Evolutionary conservation across 1,140 invertebrate species (phyloP).

Genomic region (Drosophila simulans): DNA sequence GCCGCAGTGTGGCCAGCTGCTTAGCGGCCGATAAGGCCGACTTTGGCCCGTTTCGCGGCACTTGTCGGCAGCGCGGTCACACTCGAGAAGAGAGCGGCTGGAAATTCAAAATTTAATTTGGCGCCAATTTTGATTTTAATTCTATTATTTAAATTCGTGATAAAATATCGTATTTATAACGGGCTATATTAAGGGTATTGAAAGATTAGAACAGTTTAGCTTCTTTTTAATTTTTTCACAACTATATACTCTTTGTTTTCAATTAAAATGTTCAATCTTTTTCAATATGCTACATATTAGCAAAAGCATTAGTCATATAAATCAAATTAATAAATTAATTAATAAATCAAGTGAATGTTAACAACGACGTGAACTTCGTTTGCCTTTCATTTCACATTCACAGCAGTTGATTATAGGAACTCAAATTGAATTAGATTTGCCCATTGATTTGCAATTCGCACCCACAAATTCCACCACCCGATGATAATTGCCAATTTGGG

Average conservation of each 20-base stretch:
- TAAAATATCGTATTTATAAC: too few species aligned
- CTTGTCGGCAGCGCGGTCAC: neutral
- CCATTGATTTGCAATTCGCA: constrained; percentile 7
- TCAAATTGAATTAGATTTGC: constrained; percentile 19
- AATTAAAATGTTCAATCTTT: too few species aligned
- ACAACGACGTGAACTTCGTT: neutral
- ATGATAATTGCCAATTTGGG: constrained; percentile 21
- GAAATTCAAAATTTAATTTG: neutral
- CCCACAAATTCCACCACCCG: constrained; percentile 5
- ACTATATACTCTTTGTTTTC: too few species aligned
- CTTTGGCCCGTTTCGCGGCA: neutral
- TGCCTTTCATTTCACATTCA: neutral
- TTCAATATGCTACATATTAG: too few species aligned
- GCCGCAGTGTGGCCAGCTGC: neutral
- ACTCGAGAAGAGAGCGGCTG: neutral
- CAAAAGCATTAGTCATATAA: too few species aligned
- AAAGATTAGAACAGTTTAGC: neutral
- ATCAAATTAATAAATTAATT: too few species aligned
- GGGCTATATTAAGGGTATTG: neutral
- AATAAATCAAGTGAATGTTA: constrained; percentile 4
- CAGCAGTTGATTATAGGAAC: constrained; percentile 11
- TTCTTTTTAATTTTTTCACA: too few species aligned
- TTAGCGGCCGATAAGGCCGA: neutral
- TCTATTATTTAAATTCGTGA: neutral
- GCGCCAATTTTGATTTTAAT: neutral